phyloP scores from a whole-genome alignment of 2,888 invertebrate genomes.

The Onthophagus sagittarius region DNA sequence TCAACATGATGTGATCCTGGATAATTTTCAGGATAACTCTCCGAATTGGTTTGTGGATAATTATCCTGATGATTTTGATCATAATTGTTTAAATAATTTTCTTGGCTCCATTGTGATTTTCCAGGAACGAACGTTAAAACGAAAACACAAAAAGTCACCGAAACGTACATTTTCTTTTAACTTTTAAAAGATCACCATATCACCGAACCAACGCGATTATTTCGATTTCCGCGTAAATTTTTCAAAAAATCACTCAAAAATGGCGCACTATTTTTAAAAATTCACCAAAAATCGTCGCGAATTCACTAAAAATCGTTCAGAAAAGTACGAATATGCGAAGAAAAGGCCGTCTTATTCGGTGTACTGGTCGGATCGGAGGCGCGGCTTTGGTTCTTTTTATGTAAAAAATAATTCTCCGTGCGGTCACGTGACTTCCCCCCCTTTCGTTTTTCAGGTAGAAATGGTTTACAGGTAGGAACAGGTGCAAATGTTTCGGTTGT shows the following conservation, averaged over 20 bases:
- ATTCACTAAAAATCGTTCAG: neutral
- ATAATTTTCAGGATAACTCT: neutral
- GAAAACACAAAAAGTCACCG: neutral
- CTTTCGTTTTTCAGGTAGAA: constrained; percentile 34
- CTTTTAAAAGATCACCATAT: neutral
- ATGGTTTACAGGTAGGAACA: constrained; percentile 38
- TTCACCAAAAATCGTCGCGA: neutral
- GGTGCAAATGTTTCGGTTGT: constrained; percentile 37
- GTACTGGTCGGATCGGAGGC: constrained; percentile 39
- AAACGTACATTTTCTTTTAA: neutral
- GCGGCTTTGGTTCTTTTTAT: constrained; percentile 45
- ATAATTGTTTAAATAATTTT: neutral
- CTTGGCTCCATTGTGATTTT: neutral
- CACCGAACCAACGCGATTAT: neutral
- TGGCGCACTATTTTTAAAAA: neutral
- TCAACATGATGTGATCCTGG: no score
- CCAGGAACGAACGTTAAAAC: constrained; percentile 1
- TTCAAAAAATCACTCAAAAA: neutral
- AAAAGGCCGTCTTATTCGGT: constrained; percentile 28
- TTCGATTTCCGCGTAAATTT: neutral
- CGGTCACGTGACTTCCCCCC: constrained; percentile 43
- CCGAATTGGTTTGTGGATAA: neutral
- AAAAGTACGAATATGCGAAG: neutral
- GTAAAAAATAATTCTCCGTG: constrained; percentile 37
- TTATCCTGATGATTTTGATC: neutral